A percentile compares a stretch with the other conserved stretches of the same genome.
These are phyloP conservation scores for Mastacembelus armatus DNA, from an alignment of 2,797 vertebrate genomes.

Conservation along the genomic window DNA sequence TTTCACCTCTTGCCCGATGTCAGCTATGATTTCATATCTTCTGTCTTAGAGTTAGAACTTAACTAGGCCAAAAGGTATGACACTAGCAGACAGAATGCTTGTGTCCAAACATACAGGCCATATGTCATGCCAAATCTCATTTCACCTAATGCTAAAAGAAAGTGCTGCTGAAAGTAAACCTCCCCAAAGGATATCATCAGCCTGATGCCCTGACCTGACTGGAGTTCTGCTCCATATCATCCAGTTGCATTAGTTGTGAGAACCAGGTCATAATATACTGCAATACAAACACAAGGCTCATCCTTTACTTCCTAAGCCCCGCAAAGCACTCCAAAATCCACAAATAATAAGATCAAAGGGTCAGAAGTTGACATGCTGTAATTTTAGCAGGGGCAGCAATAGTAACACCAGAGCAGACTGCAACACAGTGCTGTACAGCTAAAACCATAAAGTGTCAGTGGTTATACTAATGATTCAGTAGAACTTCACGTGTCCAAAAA, in stretches of 20 bases:
- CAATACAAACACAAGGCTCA: constrained; percentile 27
- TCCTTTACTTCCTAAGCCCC: constrained; percentile 14
- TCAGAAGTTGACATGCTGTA: not conserved
- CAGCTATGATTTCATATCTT: no score
- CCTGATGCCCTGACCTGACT: constrained; percentile 52
- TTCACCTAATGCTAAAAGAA: constrained; percentile 41
- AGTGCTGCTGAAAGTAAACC: constrained; percentile 64
- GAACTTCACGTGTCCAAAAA: not conserved
- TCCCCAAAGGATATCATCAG: constrained; percentile 58
- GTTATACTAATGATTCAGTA: not conserved
- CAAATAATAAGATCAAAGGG: constrained; percentile 17
- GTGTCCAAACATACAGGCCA: constrained; percentile 54
- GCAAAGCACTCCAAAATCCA: not conserved
- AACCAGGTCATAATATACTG: constrained; percentile 14
- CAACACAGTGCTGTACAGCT: not conserved
- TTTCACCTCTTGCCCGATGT: no score
- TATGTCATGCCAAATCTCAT: constrained; percentile 67
- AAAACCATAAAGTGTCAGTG: not conserved
- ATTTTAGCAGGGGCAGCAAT: not conserved
- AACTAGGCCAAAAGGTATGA: constrained; percentile 62
- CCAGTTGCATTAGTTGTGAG: constrained; percentile 30
- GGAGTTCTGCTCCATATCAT: constrained; percentile 39
- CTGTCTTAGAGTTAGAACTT: constrained; percentile 44
- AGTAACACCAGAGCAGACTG: not conserved
- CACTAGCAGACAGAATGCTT: constrained; percentile 64